Percentiles rank a stretch among this genome's conserved stretches.
Conservation (phyloP, 2,113 vertebrate species). For the Pygoscelis antarcticus region DNA sequence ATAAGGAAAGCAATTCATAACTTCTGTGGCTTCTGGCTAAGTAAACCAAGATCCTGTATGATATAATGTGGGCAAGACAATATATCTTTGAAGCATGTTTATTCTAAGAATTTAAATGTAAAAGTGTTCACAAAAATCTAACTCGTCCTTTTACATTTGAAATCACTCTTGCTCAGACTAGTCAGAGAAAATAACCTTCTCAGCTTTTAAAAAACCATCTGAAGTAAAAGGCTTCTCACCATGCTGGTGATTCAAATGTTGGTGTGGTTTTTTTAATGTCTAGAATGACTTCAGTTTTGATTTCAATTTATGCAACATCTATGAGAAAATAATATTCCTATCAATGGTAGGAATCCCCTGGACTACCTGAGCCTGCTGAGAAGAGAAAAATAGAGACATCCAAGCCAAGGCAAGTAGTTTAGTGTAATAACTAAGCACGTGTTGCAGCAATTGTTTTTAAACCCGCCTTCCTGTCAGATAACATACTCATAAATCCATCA, state of each 20-base stretch:
- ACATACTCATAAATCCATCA: conserved; percentile 68
- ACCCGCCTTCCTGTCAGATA: conserved; percentile 54
- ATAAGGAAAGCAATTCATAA: background rate
- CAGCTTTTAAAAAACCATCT: background rate
- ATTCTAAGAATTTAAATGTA: background rate
- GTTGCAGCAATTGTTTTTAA: conserved; percentile 49
- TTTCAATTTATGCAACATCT: background rate
- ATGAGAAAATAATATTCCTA: background rate
- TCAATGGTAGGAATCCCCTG: background rate
- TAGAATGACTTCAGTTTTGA: background rate
- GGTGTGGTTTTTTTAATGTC: background rate
- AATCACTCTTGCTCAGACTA: background rate
- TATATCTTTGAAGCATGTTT: background rate
- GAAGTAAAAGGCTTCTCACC: background rate
- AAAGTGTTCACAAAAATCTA: background rate
- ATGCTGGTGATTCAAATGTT: background rate
- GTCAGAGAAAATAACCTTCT: conserved; percentile 8
- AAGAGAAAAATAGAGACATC: background rate
- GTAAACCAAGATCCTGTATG: background rate
- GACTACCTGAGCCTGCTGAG: background rate
- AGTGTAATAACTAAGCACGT: conserved; percentile 5
- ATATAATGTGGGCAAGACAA: background rate
- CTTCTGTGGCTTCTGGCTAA: background rate
- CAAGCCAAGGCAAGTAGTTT: background rate
- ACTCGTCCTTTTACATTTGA: background rate